Percentiles rank a stretch among this genome's conserved stretches.
Conservation (phyloP, 2,113 vertebrate genomes). For the Odontophorus gujanensis region DNA sequence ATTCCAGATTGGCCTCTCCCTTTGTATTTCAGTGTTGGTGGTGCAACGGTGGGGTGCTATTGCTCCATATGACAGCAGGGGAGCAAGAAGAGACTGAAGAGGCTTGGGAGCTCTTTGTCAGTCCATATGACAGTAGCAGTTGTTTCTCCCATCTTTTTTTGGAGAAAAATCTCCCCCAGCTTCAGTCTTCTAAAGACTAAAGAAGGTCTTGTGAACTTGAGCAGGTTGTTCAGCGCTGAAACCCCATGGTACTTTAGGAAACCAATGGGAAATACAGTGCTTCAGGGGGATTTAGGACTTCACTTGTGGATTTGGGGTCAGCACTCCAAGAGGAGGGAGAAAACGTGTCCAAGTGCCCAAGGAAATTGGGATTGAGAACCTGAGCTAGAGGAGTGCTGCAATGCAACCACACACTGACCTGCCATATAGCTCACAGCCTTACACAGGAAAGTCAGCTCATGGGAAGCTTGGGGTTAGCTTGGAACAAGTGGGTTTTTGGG, state of each 20-base stretch:
- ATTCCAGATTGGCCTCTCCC: neutral
- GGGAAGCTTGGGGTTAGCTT: neutral
- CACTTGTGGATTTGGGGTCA: neutral
- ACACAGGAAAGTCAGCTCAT: neutral
- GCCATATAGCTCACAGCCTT: neutral
- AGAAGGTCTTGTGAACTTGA: neutral
- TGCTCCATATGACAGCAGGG: neutral
- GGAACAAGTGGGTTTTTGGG: neutral
- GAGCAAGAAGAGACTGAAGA: neutral
- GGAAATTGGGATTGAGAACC: neutral
- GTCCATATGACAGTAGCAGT: neutral
- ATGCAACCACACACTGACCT: neutral
- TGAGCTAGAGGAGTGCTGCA: neutral
- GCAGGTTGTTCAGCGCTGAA: neutral
- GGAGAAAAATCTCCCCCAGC: neutral
- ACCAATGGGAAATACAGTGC: neutral
- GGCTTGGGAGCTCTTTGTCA: neutral
- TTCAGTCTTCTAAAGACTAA: neutral
- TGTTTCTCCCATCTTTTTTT: neutral
- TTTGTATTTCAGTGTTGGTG: neutral
- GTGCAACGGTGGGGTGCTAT: neutral
- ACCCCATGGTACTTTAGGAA: neutral
- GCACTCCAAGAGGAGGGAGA: neutral
- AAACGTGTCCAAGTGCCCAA: accelerated
- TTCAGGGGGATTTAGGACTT: neutral